Conservation (phyloP, 2,888 invertebrate genomes). For the Artemia sinica region DNA sequence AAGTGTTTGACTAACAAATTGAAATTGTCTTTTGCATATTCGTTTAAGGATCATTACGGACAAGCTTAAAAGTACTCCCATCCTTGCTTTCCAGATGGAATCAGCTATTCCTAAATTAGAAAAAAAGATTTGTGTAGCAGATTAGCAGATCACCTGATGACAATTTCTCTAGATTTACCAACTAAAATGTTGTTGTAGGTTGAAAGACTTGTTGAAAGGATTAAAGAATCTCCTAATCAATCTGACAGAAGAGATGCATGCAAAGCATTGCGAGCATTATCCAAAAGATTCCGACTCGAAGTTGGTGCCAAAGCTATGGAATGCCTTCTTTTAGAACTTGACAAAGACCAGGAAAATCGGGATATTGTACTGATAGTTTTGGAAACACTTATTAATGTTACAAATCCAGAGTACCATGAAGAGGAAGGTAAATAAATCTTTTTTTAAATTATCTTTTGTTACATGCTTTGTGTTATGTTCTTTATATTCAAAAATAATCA, state of each 20-base stretch:
- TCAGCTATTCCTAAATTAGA: no score
- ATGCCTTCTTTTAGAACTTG: constrained; percentile 53
- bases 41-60: no score
- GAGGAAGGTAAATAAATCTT: constrained; percentile 43
- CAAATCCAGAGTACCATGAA: constrained; percentile 58
- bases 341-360: constrained; percentile 63
- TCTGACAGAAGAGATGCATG: constrained; percentile 94
- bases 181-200: constrained; percentile 39
- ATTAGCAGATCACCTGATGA: no score
- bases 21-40: no score
- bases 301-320: constrained; percentile 84
- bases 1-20: no score
- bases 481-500: background rate
- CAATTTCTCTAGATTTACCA: no score
- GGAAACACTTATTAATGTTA: constrained; percentile 79
- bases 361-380: constrained; percentile 82
- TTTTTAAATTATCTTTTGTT: constrained; percentile 2
- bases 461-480: background rate
- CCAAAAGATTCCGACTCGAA: constrained; percentile 78
- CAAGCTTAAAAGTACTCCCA: no score
- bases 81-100: no score
- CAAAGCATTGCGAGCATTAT: constrained; percentile 74
- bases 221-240: constrained; percentile 74
- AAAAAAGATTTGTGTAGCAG: no score
- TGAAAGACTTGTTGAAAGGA: constrained; percentile 77